Percentiles rank a stretch among this genome's conserved stretches.
Conservation (phyloP, 2,888 invertebrate species). For the Globia sparganii region DNA sequence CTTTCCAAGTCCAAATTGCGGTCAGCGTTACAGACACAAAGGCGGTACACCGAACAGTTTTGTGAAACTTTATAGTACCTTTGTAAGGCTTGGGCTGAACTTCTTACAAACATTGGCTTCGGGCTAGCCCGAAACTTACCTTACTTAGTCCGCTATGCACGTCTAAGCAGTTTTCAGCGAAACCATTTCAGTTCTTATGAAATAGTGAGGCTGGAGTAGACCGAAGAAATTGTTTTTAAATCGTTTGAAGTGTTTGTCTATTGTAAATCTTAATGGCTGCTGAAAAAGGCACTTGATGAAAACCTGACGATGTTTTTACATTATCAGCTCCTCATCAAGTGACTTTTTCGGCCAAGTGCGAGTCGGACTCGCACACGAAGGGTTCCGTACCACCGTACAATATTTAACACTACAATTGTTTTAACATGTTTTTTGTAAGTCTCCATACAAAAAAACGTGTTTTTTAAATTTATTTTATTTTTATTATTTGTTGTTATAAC, state of each 20-base stretch:
- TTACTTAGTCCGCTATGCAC: conserved; percentile 76
- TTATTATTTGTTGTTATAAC: too few relatives aligned
- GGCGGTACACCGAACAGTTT: conserved; percentile 69
- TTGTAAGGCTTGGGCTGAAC: conserved; percentile 73
- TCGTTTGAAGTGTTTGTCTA: conserved; percentile 20
- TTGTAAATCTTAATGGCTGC: not conserved
- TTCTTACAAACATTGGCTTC: conserved; percentile 83
- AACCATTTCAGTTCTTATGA: conserved; percentile 71
- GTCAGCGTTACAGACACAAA: conserved; percentile 70
- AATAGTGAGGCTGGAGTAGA: conserved; percentile 38
- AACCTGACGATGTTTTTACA: not conserved
- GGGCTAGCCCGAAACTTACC: conserved; percentile 79
- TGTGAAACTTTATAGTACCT: conserved; percentile 78
- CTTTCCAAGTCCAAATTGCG: conserved; percentile 57
- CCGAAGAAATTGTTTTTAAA: conserved; percentile 41
- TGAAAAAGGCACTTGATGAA: not conserved
- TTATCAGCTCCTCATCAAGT: too few relatives aligned
- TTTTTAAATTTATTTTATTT: too few relatives aligned
- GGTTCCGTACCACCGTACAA: too few relatives aligned
- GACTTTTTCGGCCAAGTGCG: too few relatives aligned
- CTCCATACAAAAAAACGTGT: too few relatives aligned
- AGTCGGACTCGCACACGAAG: too few relatives aligned
- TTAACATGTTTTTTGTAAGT: too few relatives aligned
- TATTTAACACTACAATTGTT: too few relatives aligned
- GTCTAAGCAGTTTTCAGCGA: conserved; percentile 77